Base-by-base conservation (phyloP, 1,140 invertebrate genomes). In the Plectrocnemia conspersa region DNA sequence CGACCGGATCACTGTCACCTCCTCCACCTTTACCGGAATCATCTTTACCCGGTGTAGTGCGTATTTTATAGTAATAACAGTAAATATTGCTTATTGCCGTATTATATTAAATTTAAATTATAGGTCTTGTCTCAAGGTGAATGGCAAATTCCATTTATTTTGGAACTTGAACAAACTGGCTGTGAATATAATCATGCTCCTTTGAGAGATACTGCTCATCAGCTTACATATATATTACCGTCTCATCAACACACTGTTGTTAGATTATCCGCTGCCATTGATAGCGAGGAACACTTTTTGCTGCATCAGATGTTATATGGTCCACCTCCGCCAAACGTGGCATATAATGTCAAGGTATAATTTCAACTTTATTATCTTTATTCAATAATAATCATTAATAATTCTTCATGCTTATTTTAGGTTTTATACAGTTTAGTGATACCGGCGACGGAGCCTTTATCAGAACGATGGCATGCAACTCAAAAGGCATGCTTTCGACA, bases 401-500 rank as follows among this genome's bases (percentile, higher is more conserved):
- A 45, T 45, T 24, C 24, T 25, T 16, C 6, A 13, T n/a, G n/a
- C 24, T 25, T 52, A 23, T 52, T 69, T 79, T 72, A 94, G 82
- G 91, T 95, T 36, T 72, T 93, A 40, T 95, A 97, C 69, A 85
- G 90, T 40, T 77, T 97, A 64, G 73, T 98, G 27, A 93, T 98
- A 84, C 94, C 94, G 11, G 90, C 93, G 7, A 69, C 85, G 21
- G 90, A 93, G 63, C 84, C 88, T 2, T 76, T 86, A 58, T 81
- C 87, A 0, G 90, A 95, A 29, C 84, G 86, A 62, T 84, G 90
- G 23, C 84, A 87, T 64, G 85, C 88, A 66, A 90, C 95, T 73
- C 92, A 96, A 71, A 82, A 85, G 54, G 88, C 89, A 65, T 96
- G 96, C 70, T 84, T 95, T 41, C 85, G 83, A 63, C 91, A 89